Evolutionary conservation across 2,113 vertebrate species (phyloP), one percentile per base, ranked within the genome.

Genomic region (Micromys minutus): DNA sequence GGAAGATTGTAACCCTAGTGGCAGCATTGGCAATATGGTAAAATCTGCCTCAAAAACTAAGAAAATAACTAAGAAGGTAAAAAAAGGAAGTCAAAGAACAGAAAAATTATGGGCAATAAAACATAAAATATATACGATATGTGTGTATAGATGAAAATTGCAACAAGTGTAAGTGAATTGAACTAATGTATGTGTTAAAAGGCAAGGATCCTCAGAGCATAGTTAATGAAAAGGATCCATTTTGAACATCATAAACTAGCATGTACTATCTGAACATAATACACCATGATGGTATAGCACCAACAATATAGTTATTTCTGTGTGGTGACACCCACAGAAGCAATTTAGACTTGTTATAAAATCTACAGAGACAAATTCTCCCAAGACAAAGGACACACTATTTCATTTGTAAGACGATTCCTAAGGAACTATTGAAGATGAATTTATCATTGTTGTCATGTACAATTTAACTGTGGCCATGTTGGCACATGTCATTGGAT

Each of bases 351-450:
- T 81, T 17, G 67, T 87, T 67, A 67, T 67, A 86, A 89, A 86
- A 95, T 83, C 31, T 87, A 7, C 42, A 9, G 83, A 94, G 59
- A 7, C 7, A 65, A 74, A 75, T 52, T 93, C 89, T 57, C 11
- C 39, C 84, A 31, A 59, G 3, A 89, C 52, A 3, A 90, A 85
- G 2, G 9, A 50, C 52, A 79, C 4, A 75, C 59, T 85, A 87
- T 2, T 77, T 95, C 55, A 92, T 42, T 47, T 22, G 10, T 31
- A 71, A 87, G 15, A 61, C 79, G 91, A 50, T 72, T 90, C 57
- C 50, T 74, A 91, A 91, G 52, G 2, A 36, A 89, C 94, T 93
- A 83, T 65, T 77, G 61, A 91, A 89, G 29, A 55, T 86, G 21
- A 29, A 2, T 61, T 89, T 67, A 92, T n/a, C n/a, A 79, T 87